phyloP scores from a whole-genome alignment of 2,113 vertebrate species.

The Solea solea region DNA sequence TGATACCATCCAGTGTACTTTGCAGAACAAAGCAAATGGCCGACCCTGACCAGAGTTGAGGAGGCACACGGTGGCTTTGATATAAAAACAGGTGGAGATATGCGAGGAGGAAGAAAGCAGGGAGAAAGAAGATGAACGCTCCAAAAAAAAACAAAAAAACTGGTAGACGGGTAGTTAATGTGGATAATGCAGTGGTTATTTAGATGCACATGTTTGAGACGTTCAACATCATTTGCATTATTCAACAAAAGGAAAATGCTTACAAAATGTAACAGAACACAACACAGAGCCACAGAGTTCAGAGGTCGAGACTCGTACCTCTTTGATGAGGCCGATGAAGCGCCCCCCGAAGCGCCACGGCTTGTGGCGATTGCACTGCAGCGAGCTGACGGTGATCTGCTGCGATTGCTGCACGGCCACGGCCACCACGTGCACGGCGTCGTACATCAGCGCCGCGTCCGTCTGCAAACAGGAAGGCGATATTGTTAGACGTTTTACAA shows the following conservation, averaged over 20 bases:
- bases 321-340: slow-evolving; percentile 96
- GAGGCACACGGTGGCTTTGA: slow-evolving; percentile 63
- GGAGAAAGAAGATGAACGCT: slow-evolving; percentile 31
- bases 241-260: background rate
- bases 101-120: slow-evolving; percentile 20
- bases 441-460: slow-evolving; percentile 96
- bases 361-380: slow-evolving; percentile 97
- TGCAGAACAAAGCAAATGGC: slow-evolving; percentile 76
- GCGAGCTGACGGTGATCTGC: slow-evolving; percentile 97
- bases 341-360: slow-evolving; percentile 96
- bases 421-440: slow-evolving; percentile 95
- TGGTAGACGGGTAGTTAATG: slow-evolving; percentile 6
- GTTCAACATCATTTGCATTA: no score
- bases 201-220: no score
- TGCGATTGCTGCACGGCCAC: slow-evolving; percentile 97
- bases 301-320: slow-evolving; percentile 81
- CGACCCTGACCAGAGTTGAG: slow-evolving; percentile 66
- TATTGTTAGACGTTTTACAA: slow-evolving; percentile 38
- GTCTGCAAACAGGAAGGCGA: slow-evolving; percentile 83
- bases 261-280: background rate
- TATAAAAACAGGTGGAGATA: slow-evolving; percentile 48
- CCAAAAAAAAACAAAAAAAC: slow-evolving; percentile 36
- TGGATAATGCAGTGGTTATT: slow-evolving; percentile 13
- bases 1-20: slow-evolving; percentile 67
- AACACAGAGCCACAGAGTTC: background rate